Evolutionary conservation across 2,113 vertebrate species (phyloP), one percentile per base, ranked within the genome.

Genomic region (Hoplias malabaricus): DNA sequence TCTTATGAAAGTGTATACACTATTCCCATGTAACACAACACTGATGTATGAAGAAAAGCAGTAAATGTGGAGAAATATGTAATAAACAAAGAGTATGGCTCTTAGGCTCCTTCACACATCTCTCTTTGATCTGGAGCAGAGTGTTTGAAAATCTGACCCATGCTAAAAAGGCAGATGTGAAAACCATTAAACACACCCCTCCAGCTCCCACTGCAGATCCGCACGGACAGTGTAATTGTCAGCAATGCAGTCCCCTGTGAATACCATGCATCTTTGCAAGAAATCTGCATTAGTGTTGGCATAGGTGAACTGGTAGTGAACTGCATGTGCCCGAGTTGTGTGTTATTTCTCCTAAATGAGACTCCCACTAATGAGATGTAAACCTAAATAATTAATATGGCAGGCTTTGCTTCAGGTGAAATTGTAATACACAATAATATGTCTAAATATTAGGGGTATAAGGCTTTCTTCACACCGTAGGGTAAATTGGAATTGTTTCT

Each of bases 111-210:
- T 23, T 42, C 13, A 43, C 9, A 33, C 40, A 70, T n/a, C n/a
- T 16, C 57, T 69, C 46, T 65, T 80, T 80, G 53, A 68, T 67
- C 62, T 57, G 25, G 16, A 74, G 48, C 46, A 27, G 50, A 25
- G 65, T 48, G 14, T 43, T 42, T 40, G 27, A 75, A 50, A 54
- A 25, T 19, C 6, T 31, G 34, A 80, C 36, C 12, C 53, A 40
- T 27, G 46, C 10, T 10, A 46, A 73, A n/a, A 48, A 42, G 31
- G 33, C 16, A 43, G 12, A 31, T 25, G 11, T 68, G 29, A 66
- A 13, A 73, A 36, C 25, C 2, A 56, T 46, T 40, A 68, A 29
- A 50, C 36, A 31, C 25, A 50, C 5, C n/a, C 27, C 62, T 77
- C 34, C 65, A 43, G 63, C 29, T 0, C 72, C 23, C n/a, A 46